Evolutionary conservation across 2,797 vertebrate genomes (phyloP).

Genomic region (Zenarchopterus dispar): DNA sequence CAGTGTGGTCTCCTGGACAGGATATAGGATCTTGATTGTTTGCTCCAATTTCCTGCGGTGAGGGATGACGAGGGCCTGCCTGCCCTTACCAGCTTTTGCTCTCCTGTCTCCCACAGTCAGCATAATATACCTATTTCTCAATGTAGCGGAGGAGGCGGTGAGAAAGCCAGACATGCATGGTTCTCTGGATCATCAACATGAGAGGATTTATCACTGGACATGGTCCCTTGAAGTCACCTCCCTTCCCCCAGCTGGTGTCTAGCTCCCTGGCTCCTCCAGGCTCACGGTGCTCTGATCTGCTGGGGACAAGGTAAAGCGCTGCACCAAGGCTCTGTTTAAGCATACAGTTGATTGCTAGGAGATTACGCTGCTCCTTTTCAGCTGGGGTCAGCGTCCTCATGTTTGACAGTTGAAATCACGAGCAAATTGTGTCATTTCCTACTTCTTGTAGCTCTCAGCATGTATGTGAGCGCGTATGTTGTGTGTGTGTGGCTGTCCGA

Average conservation of each 20-base stretch:
- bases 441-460: conserved; percentile 60
- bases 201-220: conserved; percentile 52
- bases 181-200: conserved; percentile 36
- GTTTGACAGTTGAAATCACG: conserved; percentile 82
- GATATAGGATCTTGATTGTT: conserved; percentile 81
- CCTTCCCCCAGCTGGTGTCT: not conserved
- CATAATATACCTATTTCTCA: conserved; percentile 49
- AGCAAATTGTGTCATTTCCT: conserved; percentile 83
- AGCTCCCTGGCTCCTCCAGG: conserved; percentile 9
- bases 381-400: conserved; percentile 72
- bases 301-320: conserved; percentile 53
- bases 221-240: not conserved
- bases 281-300: conserved; percentile 12
- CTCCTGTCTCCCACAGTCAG: conserved; percentile 45
- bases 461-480: conserved; percentile 26
- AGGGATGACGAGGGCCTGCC: conserved; percentile 71
- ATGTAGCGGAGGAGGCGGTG: conserved; percentile 28
- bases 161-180: conserved; percentile 42
- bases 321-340: conserved; percentile 45
- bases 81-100: conserved; percentile 48
- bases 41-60: conserved; percentile 82
- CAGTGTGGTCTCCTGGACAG: conserved; percentile 71
- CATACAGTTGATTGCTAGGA: conserved; percentile 71
- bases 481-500: conserved; percentile 37
- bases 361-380: conserved; percentile 77